These are phyloP conservation scores for Cheilosia vulpina DNA, from an alignment of 2,888 invertebrate genomes.

Conservation along the genomic window DNA sequence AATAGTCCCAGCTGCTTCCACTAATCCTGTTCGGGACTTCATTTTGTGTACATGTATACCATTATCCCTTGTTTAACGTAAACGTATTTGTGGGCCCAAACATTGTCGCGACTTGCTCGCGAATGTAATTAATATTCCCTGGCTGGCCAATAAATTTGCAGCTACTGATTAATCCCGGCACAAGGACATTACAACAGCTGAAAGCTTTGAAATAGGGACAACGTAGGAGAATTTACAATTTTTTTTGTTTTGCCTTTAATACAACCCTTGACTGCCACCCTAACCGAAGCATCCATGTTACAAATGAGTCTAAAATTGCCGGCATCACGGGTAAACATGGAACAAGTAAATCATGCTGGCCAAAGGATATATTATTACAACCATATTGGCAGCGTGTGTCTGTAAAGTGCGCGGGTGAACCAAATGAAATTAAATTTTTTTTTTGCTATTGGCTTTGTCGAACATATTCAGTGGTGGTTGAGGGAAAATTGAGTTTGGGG, in stretches of 20 bases:
- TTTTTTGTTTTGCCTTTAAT: conserved; percentile 1
- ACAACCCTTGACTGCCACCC: not conserved
- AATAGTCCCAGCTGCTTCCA: conserved; percentile 5
- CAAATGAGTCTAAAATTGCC: conserved; percentile 41
- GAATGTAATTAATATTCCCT: conserved; percentile 78
- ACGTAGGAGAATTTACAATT: not conserved
- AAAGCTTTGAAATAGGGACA: conserved; percentile 30
- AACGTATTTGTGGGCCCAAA: conserved; percentile 11
- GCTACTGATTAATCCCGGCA: conserved; percentile 77
- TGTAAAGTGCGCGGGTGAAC: conserved; percentile 6
- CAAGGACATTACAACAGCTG: conserved; percentile 36
- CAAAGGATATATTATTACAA: conserved; percentile 25
- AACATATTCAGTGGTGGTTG: not conserved
- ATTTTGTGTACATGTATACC: conserved; percentile 7
- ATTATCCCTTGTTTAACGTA: conserved; percentile 14
- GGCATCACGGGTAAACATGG: conserved; percentile 15
- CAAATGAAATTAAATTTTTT: conserved; percentile 18
- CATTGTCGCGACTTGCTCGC: conserved; percentile 9
- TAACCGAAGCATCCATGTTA: conserved; percentile 7
- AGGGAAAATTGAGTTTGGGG: too few relatives aligned
- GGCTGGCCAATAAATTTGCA: conserved; percentile 78
- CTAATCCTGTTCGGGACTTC: conserved; percentile 6
- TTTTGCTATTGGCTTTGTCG: not conserved
- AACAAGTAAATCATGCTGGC: conserved; percentile 48
- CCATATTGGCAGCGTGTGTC: not conserved